Evolutionary conservation across 2,797 vertebrate genomes (phyloP), one percentile per base, ranked within the genome.

Genomic region (Hypotaenidia philippensis): DNA sequence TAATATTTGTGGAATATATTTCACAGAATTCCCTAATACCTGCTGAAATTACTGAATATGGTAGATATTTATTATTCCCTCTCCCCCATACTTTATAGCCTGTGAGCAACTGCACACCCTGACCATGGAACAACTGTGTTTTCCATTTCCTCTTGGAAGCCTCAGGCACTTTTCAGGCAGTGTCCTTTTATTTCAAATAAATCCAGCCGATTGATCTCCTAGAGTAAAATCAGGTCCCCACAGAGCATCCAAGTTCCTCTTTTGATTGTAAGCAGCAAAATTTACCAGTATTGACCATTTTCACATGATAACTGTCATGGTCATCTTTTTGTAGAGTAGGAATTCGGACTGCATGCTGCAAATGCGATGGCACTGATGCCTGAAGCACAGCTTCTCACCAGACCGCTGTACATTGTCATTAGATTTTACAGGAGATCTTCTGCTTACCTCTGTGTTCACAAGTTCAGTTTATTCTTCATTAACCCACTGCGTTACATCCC

Each of bases 111-210:
- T 76, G 52, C 81, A 90, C 1, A 2, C 47, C 41, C 9, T 41
- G 45, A 85, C 81, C 6, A 1, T 10, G 27, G 75, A 87, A 55
- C 23, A 87, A 64, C 52, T 56, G 29, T 17, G 38, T 47, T 77
- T 92, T 61, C 82, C 44, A 36, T 52, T 85, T 11, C 3, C 38
- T 71, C 75, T 65, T 85, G 71, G 45, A 87, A 75, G 76, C 91
- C 72, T 59, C 32, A 14, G 93, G 89, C 89, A 32, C 57, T 87
- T 94, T 76, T 77, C 78, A 79, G 79, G 66, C 52, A 40, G 65
- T 13, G 40, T 49, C 25, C 52, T 84, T 96, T 82, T 65, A 79
- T 95, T 95, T 89, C 81, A 90, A 72, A 79, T 75, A 78, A 77
- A 91, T 64, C 7, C 16, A 89, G 31, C 0, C 0, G 0, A 75